Evolutionary conservation across 2,113 vertebrate species (phyloP).

Genomic region (Mustelus asterias): DNA sequence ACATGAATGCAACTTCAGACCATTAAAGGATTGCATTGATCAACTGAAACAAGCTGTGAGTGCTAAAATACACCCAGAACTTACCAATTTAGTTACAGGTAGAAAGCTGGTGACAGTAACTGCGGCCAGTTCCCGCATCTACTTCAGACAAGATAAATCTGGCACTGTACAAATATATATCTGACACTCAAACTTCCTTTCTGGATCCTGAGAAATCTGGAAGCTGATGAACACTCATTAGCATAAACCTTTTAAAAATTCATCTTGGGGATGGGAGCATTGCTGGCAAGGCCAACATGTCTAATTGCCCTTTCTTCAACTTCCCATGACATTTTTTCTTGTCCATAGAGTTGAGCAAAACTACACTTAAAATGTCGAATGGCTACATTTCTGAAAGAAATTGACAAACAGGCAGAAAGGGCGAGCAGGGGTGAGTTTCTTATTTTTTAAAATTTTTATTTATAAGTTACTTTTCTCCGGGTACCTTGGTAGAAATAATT

Average conservation of each 20-base stretch:
- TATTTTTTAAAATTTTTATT: no score
- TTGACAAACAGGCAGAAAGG: no score
- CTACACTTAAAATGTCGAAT: no score
- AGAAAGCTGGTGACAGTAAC: background rate
- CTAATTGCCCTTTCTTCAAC: background rate
- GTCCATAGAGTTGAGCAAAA: no score
- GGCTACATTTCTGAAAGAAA: no score
- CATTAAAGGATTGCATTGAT: background rate
- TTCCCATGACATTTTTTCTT: no score
- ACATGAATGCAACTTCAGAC: background rate
- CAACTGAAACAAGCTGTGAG: background rate
- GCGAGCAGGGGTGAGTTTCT: no score
- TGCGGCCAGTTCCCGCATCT: no score
- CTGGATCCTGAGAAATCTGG: background rate
- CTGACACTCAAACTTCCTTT: background rate
- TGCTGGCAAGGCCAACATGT: no score
- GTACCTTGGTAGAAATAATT: no score
- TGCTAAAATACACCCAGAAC: background rate
- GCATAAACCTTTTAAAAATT: background rate
- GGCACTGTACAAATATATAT: background rate
- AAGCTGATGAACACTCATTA: background rate
- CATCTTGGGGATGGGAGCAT: no score
- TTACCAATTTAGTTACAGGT: background rate
- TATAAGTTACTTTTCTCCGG: no score
- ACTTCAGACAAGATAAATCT: background rate